Evolutionary conservation across 2,797 vertebrate species (phyloP).

Genomic region (Hydrophis major): DNA sequence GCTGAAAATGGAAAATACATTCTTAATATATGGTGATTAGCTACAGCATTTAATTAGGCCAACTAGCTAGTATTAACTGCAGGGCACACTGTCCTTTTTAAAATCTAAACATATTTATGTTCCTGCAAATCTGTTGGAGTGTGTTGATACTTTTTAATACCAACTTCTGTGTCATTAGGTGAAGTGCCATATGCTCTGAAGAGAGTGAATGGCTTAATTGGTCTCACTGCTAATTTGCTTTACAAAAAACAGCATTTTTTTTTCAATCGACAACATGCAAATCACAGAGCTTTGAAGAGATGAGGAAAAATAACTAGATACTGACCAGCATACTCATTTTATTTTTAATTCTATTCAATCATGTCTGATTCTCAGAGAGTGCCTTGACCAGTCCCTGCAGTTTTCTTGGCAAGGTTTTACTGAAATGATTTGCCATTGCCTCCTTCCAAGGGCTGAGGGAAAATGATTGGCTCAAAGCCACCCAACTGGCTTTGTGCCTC

Average conservation of each 20-base stretch:
- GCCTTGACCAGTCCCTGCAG: background rate
- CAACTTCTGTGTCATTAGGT: background rate
- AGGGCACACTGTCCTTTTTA: background rate
- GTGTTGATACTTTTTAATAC: background rate
- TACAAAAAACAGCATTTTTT: background rate
- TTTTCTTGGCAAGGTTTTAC: background rate
- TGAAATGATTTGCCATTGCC: background rate
- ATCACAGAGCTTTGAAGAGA: background rate
- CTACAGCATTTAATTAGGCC: background rate
- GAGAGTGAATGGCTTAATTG: background rate
- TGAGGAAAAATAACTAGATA: background rate
- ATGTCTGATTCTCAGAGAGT: background rate
- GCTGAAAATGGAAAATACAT: background rate
- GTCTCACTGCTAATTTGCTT: background rate
- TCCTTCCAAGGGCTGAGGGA: background rate
- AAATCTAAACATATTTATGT: background rate
- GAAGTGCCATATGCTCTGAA: background rate
- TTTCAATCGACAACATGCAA: background rate
- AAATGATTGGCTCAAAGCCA: background rate
- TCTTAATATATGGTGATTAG: background rate
- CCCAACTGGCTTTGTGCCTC: background rate
- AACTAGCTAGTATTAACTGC: background rate
- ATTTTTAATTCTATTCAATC: background rate
- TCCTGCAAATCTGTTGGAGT: background rate
- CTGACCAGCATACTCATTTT: background rate